A percentile compares a stretch with the other conserved stretches of the same genome.
Evolutionary conservation across 64 coral and sea anemone species (phyloP).

Genomic region (Acropora yongei): DNA sequence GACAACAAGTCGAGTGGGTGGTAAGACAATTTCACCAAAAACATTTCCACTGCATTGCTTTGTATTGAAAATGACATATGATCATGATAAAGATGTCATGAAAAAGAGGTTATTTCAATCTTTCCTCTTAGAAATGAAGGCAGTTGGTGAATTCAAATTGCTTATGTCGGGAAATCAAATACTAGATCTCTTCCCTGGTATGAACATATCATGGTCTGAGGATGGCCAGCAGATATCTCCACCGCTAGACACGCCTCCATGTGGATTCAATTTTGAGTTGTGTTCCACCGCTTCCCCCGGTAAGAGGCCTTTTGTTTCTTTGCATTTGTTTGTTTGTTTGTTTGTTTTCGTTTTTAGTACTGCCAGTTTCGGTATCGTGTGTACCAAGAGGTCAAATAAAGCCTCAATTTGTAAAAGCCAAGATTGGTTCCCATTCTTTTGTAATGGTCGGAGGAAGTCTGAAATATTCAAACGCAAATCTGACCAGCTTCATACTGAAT

Average conservation of each 20-base stretch:
- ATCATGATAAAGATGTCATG: too few relatives aligned
- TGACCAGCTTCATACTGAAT: too few relatives aligned
- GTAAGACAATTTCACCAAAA: background rate
- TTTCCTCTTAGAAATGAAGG: constrained; percentile 37
- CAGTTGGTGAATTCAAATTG: constrained; percentile 32
- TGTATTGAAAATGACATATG: background rate
- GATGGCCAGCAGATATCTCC: constrained; percentile 18
- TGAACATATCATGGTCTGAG: constrained; percentile 51
- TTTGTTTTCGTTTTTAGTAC: too few relatives aligned
- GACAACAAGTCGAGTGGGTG: background rate
- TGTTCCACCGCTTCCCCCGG: constrained; percentile 37
- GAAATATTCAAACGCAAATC: too few relatives aligned
- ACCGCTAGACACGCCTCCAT: constrained; percentile 39
- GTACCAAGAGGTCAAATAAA: too few relatives aligned
- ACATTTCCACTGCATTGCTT: background rate
- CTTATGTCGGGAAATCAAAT: constrained; percentile 17
- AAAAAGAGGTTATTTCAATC: background rate
- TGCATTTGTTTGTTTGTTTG: background rate
- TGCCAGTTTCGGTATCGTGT: too few relatives aligned
- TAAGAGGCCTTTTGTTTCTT: background rate
- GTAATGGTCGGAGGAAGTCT: too few relatives aligned
- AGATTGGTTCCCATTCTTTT: background rate
- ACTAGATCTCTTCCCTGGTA: background rate
- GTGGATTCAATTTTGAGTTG: constrained; percentile 36
- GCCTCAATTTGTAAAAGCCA: too few relatives aligned